Percentiles rank a stretch among this genome's conserved stretches.
Evolutionary conservation across 1,140 invertebrate species (phyloP).

Genomic region (Calliopsis andreniformis): DNA sequence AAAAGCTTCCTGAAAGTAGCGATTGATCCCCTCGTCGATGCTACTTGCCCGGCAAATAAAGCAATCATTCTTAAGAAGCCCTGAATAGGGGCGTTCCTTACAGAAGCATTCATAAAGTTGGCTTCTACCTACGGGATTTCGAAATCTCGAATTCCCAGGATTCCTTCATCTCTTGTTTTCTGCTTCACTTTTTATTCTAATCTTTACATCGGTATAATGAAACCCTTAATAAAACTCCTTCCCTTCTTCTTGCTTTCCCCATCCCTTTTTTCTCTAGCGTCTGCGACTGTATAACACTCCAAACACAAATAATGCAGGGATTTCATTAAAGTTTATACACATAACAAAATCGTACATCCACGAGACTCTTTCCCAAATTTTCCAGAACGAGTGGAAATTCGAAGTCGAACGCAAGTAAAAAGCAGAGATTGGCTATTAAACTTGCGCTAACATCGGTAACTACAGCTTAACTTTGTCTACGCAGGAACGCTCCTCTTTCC

Average conservation of each 20-base stretch:
- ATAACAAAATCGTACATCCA: no score
- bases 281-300: no score
- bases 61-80: slow-evolving; percentile 35
- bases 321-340: no score
- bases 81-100: slow-evolving; percentile 18
- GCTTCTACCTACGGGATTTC: slow-evolving; percentile 36
- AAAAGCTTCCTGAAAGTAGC: slow-evolving; percentile 12
- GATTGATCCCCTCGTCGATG: slow-evolving; percentile 19
- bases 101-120: slow-evolving; percentile 36
- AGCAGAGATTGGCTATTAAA: background rate
- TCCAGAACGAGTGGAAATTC: no score
- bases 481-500: background rate
- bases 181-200: slow-evolving; percentile 22
- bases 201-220: slow-evolving; percentile 38
- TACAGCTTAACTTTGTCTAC: slow-evolving; percentile 6
- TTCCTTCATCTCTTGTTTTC: slow-evolving; percentile 14
- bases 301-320: no score
- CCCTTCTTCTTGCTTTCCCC: background rate
- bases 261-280: background rate
- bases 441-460: slow-evolving; percentile 2
- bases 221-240: slow-evolving; percentile 37
- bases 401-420: background rate
- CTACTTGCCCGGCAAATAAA: slow-evolving; percentile 18
- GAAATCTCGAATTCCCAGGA: slow-evolving; percentile 39
- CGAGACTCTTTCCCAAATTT: no score